phyloP scores from a whole-genome alignment of 2,888 invertebrate genomes.

The Iphiclides podalirius region DNA sequence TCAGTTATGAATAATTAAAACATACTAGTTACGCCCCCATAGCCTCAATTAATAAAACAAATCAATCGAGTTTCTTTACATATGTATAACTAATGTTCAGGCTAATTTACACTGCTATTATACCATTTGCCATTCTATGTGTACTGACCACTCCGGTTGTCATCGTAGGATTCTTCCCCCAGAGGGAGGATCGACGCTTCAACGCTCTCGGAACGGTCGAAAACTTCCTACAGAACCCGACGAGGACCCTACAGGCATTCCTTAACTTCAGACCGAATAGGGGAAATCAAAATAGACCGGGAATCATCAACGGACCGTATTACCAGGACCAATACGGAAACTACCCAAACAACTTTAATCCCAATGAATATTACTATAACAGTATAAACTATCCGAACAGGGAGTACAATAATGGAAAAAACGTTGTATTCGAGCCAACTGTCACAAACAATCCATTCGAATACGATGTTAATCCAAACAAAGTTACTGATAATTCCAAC shows the following conservation, averaged over 20 bases:
- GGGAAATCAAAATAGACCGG: conserved; percentile 27
- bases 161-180: conserved; percentile 48
- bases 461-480: conserved; percentile 11
- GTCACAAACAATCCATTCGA: conserved; percentile 16
- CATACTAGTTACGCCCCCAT: too few species aligned
- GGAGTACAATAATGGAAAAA: conserved; percentile 24
- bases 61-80: too few species aligned
- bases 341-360: conserved; percentile 20
- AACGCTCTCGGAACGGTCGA: conserved; percentile 29
- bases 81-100: too few species aligned
- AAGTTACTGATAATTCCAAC: conserved; percentile 8
- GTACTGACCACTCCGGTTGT: conserved; percentile 9
- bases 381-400: conserved; percentile 31
- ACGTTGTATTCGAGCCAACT: conserved; percentile 20
- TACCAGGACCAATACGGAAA: conserved; percentile 28
- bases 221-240: conserved; percentile 35
- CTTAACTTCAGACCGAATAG: conserved; percentile 34
- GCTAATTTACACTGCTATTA: too few species aligned
- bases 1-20: too few species aligned
- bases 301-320: conserved; percentile 25
- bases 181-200: conserved; percentile 40
- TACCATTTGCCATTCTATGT: too few species aligned
- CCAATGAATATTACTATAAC: conserved; percentile 29
- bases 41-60: too few species aligned
- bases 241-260: conserved; percentile 37